Conservation (phyloP, 2,888 invertebrate species). For the Sceliomorpha sp. region DNA sequence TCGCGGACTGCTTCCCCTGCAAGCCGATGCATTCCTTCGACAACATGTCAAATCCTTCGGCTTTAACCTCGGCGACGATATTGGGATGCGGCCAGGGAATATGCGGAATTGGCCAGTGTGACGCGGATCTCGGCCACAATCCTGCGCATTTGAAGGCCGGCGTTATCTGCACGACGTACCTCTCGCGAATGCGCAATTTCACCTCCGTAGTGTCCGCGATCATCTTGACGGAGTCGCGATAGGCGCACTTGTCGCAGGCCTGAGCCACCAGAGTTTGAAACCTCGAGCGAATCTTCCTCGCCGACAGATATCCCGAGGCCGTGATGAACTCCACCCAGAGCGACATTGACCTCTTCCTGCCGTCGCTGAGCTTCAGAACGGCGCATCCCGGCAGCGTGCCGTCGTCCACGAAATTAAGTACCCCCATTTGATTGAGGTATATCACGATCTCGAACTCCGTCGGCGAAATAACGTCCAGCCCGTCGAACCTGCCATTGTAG, state of each 20-base stretch:
- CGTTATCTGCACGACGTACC: slow-evolving; percentile 91
- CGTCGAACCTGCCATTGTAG: slow-evolving; percentile 89
- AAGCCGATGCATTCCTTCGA: slow-evolving; percentile 87
- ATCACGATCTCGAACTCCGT: slow-evolving; percentile 96
- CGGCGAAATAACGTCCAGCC: slow-evolving; percentile 95
- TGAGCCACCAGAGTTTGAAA: slow-evolving; percentile 89
- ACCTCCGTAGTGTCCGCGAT: slow-evolving; percentile 92
- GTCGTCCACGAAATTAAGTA: slow-evolving; percentile 98
- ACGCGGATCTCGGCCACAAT: slow-evolving; percentile 91
- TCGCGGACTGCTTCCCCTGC: slow-evolving; percentile 87
- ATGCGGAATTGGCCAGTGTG: slow-evolving; percentile 90
- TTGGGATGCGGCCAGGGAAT: slow-evolving; percentile 91
- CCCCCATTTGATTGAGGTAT: slow-evolving; percentile 98
- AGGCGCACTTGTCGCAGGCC: slow-evolving; percentile 90
- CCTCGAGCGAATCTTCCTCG: slow-evolving; percentile 90
- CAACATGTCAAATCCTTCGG: slow-evolving; percentile 91
- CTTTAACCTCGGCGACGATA: slow-evolving; percentile 89
- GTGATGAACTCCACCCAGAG: slow-evolving; percentile 95
- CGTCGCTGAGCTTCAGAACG: slow-evolving; percentile 91
- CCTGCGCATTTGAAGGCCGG: slow-evolving; percentile 92
- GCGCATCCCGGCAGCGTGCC: slow-evolving; percentile 91
- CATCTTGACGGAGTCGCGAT: slow-evolving; percentile 90
- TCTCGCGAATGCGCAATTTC: slow-evolving; percentile 87
- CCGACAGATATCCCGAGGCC: slow-evolving; percentile 91
- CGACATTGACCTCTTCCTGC: slow-evolving; percentile 92